Base-by-base conservation (phyloP, 2,797 vertebrate species). In the Alfaro cultratus region DNA sequence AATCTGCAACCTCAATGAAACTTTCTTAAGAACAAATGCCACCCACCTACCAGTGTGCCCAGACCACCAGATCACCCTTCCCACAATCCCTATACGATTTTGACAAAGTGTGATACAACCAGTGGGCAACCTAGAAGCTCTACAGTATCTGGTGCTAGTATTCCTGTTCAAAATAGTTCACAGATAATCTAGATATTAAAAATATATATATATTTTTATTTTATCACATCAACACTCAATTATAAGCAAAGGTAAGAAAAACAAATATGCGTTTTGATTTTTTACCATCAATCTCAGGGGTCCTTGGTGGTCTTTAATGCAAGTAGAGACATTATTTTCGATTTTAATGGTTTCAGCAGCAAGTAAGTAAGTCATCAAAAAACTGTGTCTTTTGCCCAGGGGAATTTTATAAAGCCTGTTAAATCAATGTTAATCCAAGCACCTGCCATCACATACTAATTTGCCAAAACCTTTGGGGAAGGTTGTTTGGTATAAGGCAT, bases 381-480 rank as follows among this genome's bases (percentile, higher is more conserved):
- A 86, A 21, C 6, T 82, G 72, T 77, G 13, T 74, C 77, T 86
- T 89, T 87, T 78, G 84, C 91, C 90, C 85, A 74, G 9, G 87
- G 82, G 89, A 86, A 81, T 90, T 83, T 86, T 53, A 82, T 76
- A 85, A 93, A 88, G 81, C 89, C 86, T 78, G 84, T 89, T 89
- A 91, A 91, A 92, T 89, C 82, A 87, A 81, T 75, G 87, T 87
- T 91, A 89, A 92, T 93, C 89, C 92, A 83, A 88, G 89, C 89
- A 91, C 86, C 88, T 91, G 92, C 90, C 92, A 90, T 90, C 79
- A 86, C 87, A 92, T 86, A 86, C 87, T 91, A 91, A 92, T 92
- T 90, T 89, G 74, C 77, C 23, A 80, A 91, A 83, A 77, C 88
- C 31, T 29, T 79, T 72, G 67, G 62, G 73, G 70, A 76, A 88